Evolutionary conservation across 2,888 invertebrate species (phyloP), one percentile per base, ranked within the genome.

Genomic region (Leucania comma): DNA sequence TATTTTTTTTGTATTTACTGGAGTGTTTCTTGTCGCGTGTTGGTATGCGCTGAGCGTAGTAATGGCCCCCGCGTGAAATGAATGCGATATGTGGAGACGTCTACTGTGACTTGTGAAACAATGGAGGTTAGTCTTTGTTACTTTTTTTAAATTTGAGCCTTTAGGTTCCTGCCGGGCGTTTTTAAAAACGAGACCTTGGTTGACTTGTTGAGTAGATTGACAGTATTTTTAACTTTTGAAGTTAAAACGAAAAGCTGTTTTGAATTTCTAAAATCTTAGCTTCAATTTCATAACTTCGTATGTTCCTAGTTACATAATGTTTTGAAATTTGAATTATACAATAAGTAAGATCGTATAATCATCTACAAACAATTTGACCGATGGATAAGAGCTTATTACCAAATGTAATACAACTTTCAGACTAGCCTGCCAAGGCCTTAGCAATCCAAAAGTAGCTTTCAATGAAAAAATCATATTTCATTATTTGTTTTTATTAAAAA

Each of bases 1-100:
- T 78, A 71, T 82, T 91, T 91, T 92, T 93, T 92, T 90, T 88
- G 88, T 89, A 87, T 87, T 86, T 86, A 87, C 77, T 72, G 58
- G 77, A 88, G 90, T 91, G 92, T 92, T 93, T 89, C 81, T 88
- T 72, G 65, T 86, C 65, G 83, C 87, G 83, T 84, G 85, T 88
- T 84, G 81, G 89, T 86, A 90, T 90, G 91, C 90, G 85, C 81
- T 80, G 68, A 77, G 86, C 87, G 87, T 76, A 81, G 79, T 84
- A 81, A 89, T 90, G 88, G 84, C 73, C 70, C 78, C 66, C 46
- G 74, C 86, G 81, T 81, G 84, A 68, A 81, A 78, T 89, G 91
- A 92, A 93, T 93, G 87, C 87, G 81, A 70, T 68, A 90, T 89
- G 78, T 77, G 85, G 63, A 74, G 79, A 86, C 85, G 83, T 82